phyloP scores from a whole-genome alignment of 2,113 vertebrate genomes.

The Psittacula cyanocephala region DNA sequence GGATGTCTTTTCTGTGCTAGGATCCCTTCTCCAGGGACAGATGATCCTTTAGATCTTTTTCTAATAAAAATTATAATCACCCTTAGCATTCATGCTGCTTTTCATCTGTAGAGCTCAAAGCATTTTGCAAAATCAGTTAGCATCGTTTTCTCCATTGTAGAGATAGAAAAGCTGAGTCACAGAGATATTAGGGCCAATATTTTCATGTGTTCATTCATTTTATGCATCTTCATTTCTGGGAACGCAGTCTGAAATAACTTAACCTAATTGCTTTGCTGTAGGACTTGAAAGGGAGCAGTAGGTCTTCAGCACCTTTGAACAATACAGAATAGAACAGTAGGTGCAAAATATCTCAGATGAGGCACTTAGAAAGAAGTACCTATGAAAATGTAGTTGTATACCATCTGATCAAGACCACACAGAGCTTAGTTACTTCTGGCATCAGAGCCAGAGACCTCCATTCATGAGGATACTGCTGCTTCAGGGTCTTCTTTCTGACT shows the following conservation, averaged over 20 bases:
- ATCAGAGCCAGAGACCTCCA: constrained; percentile 9
- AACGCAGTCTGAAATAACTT: constrained; percentile 62
- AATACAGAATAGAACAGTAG: constrained; percentile 31
- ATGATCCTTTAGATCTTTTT: background rate
- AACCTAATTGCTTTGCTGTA: constrained; percentile 54
- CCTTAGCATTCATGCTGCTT: background rate
- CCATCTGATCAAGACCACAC: background rate
- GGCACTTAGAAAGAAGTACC: background rate
- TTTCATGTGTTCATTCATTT: constrained; percentile 57
- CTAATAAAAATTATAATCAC: background rate
- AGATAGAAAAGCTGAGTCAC: constrained; percentile 50
- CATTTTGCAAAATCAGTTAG: background rate
- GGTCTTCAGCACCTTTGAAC: constrained; percentile 60
- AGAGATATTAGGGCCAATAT: constrained; percentile 34
- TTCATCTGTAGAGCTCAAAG: background rate
- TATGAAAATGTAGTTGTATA: constrained; percentile 28
- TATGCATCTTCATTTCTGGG: constrained; percentile 60
- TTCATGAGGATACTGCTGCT: background rate
- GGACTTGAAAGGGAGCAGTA: constrained; percentile 52
- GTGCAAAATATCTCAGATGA: constrained; percentile 6
- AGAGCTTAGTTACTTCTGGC: background rate
- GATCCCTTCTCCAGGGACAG: background rate
- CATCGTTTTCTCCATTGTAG: background rate
- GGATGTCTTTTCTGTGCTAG: background rate
- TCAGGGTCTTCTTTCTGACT: constrained; percentile 20